Evolutionary conservation across 1,140 invertebrate genomes (phyloP).

Genomic region (Maconellicoccus hirsutus): DNA sequence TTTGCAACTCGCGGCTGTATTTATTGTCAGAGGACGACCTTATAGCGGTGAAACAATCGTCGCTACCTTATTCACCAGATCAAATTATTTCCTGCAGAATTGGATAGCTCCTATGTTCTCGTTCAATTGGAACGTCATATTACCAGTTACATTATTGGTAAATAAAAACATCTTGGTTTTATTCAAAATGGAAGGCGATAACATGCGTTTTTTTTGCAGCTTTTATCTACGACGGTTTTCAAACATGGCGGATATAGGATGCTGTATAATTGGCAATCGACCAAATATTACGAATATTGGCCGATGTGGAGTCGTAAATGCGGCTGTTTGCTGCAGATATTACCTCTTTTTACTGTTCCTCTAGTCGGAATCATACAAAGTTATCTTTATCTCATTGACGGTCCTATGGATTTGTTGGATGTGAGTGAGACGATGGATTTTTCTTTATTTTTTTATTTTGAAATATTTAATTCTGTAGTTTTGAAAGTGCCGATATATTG

Average conservation of each 20-base stretch:
- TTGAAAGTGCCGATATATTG: no score
- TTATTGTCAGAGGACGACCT: slow-evolving; percentile 68
- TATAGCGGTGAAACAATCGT: slow-evolving; percentile 73
- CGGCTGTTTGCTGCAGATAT: slow-evolving; percentile 61
- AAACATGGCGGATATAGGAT: slow-evolving; percentile 59
- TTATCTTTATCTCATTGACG: slow-evolving; percentile 64
- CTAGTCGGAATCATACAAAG: slow-evolving; percentile 67
- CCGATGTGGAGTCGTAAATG: slow-evolving; percentile 61
- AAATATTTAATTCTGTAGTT: no score
- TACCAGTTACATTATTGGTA: slow-evolving; percentile 65
- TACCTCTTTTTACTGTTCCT: slow-evolving; percentile 62
- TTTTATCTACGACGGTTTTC: slow-evolving; percentile 63
- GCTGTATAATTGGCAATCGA: slow-evolving; percentile 52
- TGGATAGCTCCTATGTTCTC: slow-evolving; percentile 59
- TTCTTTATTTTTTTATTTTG: no score
- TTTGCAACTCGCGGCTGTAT: slow-evolving; percentile 60
- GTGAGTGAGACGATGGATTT: slow-evolving; percentile 48
- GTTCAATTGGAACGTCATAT: slow-evolving; percentile 77
- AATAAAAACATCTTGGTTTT: slow-evolving; percentile 30
- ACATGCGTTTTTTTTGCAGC: slow-evolving; percentile 37
- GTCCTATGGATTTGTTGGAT: slow-evolving; percentile 74
- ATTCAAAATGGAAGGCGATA: not conserved
- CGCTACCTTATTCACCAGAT: slow-evolving; percentile 41
- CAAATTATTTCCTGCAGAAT: slow-evolving; percentile 40
- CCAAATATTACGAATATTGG: slow-evolving; percentile 52